Evolutionary conservation across 2,797 vertebrate species (phyloP).

Genomic region (Anniella stebbinsi): DNA sequence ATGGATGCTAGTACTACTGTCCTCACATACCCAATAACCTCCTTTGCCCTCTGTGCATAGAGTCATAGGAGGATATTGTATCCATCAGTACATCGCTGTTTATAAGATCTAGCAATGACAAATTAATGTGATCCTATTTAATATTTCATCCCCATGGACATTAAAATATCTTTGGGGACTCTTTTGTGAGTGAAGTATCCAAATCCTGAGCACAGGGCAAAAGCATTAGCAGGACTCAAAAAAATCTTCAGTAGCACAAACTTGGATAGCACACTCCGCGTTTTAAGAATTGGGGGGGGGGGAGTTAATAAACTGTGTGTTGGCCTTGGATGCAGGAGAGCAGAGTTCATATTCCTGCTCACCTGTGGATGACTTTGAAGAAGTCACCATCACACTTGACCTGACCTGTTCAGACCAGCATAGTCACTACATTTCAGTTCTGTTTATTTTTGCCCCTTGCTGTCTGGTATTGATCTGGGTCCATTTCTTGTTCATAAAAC

Average conservation of each 20-base stretch:
- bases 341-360: background rate
- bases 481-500: background rate
- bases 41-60: background rate
- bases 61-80: background rate
- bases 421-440: background rate
- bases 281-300: background rate
- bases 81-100: background rate
- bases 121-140: background rate
- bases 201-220: background rate
- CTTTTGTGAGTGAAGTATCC: background rate
- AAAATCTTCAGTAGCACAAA: too few relatives aligned
- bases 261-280: background rate
- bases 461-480: background rate
- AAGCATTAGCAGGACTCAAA: background rate
- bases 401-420: background rate
- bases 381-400: background rate
- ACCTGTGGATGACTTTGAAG: background rate
- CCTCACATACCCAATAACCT: background rate
- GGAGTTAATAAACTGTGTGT: background rate
- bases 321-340: background rate
- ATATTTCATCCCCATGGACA: background rate
- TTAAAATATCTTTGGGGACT: background rate
- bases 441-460: background rate
- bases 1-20: background rate
- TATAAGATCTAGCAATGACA: background rate